Percentiles rank a stretch among this genome's conserved stretches.
Conservation (phyloP, 2,888 invertebrate species). For the Leptinotarsa rubiginosa region DNA sequence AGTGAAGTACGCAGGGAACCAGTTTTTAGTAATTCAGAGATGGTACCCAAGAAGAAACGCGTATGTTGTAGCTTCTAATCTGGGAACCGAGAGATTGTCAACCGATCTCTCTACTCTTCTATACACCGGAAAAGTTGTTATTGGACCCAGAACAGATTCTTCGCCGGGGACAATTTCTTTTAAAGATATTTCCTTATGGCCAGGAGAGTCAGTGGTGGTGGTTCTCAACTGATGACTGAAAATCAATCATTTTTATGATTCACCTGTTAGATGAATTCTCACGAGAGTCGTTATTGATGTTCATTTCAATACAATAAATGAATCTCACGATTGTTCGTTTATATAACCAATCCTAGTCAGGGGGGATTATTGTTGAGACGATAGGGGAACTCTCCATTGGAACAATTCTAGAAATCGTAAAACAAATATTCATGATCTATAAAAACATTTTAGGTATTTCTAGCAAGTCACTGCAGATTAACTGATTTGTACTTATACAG, state of each 20-base stretch:
- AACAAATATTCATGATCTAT: too few relatives aligned
- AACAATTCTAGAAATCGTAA: too few relatives aligned
- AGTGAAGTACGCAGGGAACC: constrained; percentile 73
- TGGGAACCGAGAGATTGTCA: constrained; percentile 72
- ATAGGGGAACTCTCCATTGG: too few relatives aligned
- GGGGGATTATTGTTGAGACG: too few relatives aligned
- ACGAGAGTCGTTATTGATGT: too few relatives aligned
- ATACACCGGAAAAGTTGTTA: constrained; percentile 77
- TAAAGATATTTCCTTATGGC: constrained; percentile 69
- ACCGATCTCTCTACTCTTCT: constrained; percentile 81
- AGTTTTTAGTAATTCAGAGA: constrained; percentile 78
- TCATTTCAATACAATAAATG: too few relatives aligned
- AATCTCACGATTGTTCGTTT: too few relatives aligned
- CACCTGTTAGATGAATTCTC: too few relatives aligned
- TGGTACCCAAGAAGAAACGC: constrained; percentile 84
- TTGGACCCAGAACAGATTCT: constrained; percentile 67
- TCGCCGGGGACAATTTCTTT: constrained; percentile 68
- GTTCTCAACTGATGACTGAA: constrained; percentile 61
- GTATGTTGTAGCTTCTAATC: constrained; percentile 81
- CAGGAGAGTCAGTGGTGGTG: constrained; percentile 74
- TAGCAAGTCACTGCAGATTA: too few relatives aligned
- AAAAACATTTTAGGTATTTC: too few relatives aligned
- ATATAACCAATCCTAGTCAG: too few relatives aligned
- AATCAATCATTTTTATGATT: neutral
- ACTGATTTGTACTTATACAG: too few relatives aligned